phyloP scores from a whole-genome alignment of 2,888 invertebrate genomes.

The Drosophila anomalata region DNA sequence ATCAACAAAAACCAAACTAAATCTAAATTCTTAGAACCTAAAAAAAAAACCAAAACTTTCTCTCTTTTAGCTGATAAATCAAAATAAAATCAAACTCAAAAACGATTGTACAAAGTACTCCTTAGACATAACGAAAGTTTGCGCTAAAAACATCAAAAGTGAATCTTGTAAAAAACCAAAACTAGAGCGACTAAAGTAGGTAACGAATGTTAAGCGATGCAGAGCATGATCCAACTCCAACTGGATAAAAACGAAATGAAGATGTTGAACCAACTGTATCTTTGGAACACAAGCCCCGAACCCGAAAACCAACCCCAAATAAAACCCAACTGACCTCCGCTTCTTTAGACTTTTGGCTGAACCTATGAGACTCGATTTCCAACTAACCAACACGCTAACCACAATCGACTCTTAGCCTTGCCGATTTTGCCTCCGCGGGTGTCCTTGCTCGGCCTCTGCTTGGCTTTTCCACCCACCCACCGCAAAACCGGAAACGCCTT shows the following conservation, averaged over 20 bases:
- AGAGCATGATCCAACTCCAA: conserved; percentile 61
- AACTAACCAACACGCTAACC: conserved; percentile 36
- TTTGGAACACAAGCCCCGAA: conserved; percentile 35
- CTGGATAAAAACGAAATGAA: conserved; percentile 34
- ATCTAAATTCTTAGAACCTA: conserved; percentile 54
- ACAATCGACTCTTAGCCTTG: conserved; percentile 23
- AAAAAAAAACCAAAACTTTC: conserved; percentile 52
- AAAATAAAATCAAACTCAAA: conserved; percentile 43
- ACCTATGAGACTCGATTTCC: conserved; percentile 54
- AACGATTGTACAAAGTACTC: conserved; percentile 54
- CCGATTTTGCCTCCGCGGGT: conserved; percentile 35
- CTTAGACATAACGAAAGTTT: conserved; percentile 49
- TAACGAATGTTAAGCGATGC: conserved; percentile 51
- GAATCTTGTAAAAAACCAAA: conserved; percentile 63
- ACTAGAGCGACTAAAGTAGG: conserved; percentile 70
- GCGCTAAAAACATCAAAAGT: conserved; percentile 38
- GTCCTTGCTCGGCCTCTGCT: conserved; percentile 29
- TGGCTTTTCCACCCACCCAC: conserved; percentile 20
- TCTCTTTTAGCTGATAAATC: conserved; percentile 72
- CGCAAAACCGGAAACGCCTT: conserved; percentile 13
- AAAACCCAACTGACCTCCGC: conserved; percentile 36
- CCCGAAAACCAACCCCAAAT: conserved; percentile 17
- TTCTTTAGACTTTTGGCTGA: conserved; percentile 75
- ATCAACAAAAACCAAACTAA: conserved; percentile 37
- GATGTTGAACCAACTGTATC: conserved; percentile 38